Evolutionary conservation across 1,140 invertebrate species (phyloP).

Genomic region (Macrostomum lignano): DNA sequence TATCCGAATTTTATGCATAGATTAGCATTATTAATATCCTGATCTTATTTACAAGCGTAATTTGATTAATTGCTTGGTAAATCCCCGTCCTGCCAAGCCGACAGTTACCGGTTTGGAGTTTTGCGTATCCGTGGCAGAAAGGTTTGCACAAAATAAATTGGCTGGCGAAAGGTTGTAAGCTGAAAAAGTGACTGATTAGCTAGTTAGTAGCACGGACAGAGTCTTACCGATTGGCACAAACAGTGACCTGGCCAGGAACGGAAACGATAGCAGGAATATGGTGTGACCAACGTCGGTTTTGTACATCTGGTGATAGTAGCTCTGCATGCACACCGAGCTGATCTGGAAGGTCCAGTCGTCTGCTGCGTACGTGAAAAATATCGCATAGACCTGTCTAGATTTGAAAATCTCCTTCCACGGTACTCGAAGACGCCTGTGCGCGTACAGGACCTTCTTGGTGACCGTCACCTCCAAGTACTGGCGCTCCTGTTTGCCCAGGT

Average conservation of each 20-base stretch:
- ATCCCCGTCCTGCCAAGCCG: no score
- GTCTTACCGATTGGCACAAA: conserved; percentile 2
- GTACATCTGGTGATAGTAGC: neutral
- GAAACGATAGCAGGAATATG: neutral
- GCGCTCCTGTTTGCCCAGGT: neutral
- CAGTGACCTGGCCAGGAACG: conserved; percentile 2
- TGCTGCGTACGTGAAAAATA: conserved; percentile 1
- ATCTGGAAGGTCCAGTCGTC: conserved; percentile 4
- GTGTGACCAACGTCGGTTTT: neutral
- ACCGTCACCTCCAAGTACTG: neutral
- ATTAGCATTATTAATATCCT: no score
- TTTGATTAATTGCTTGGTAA: no score
- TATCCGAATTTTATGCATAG: no score
- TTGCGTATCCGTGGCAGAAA: no score
- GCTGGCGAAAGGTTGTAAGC: no score
- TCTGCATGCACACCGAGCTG: conserved; percentile 1
- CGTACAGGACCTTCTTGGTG: neutral
- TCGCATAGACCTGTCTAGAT: conserved; percentile 1
- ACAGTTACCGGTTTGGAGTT: no score
- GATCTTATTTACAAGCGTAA: no score
- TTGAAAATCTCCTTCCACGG: conserved; percentile 4
- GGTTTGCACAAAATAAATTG: no score
- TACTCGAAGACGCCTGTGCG: neutral
- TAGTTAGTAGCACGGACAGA: neutral
- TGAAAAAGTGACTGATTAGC: no score